phyloP scores from a whole-genome alignment of 2,113 vertebrate species.

The Xenus cinereus region DNA sequence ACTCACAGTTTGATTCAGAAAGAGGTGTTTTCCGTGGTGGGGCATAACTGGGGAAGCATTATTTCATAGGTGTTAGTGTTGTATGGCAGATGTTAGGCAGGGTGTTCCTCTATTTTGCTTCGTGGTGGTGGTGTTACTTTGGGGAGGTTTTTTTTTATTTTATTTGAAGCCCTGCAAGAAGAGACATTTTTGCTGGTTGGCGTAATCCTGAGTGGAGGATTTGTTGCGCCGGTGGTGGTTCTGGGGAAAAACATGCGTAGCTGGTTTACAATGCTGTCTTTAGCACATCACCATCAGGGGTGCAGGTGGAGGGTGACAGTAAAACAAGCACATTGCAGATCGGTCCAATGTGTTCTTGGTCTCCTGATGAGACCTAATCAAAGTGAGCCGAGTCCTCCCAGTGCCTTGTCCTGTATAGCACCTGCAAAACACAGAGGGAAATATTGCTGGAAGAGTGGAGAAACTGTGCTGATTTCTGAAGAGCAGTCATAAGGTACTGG shows the following conservation, averaged over 20 bases:
- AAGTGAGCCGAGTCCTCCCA: neutral
- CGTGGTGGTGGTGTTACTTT: neutral
- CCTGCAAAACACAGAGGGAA: neutral
- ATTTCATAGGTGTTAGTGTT: neutral
- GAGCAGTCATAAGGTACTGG: neutral
- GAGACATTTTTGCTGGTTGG: neutral
- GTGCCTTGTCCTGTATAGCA: neutral
- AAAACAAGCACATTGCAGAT: neutral
- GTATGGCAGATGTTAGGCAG: neutral
- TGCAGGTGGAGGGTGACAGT: neutral
- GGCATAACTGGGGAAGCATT: neutral
- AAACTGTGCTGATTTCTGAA: neutral
- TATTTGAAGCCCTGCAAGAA: neutral
- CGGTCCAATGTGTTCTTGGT: neutral
- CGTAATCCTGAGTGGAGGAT: neutral
- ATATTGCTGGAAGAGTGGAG: neutral
- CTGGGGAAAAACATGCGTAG: neutral
- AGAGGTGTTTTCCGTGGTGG: neutral
- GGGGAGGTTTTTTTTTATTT: neutral
- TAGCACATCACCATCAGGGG: neutral
- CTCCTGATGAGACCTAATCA: neutral
- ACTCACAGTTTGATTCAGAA: neutral
- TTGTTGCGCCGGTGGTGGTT: neutral
- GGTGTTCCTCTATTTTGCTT: neutral
- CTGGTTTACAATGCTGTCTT: neutral